These are phyloP conservation scores for Odontocolon sp. DNA, from an alignment of 2,888 invertebrate species.

Conservation along the genomic window DNA sequence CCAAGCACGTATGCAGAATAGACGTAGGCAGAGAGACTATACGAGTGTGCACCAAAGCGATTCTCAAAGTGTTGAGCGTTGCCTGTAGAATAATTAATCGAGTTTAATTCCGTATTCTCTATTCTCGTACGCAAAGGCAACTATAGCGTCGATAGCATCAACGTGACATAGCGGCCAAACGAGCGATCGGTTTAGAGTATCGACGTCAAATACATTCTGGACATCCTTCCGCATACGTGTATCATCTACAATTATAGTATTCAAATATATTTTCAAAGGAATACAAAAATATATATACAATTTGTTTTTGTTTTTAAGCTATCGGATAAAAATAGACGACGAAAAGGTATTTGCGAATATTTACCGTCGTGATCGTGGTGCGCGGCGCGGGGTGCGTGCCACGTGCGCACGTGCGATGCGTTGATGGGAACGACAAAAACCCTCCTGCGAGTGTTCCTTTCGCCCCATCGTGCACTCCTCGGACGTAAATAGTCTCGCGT, in stretches of 20 bases:
- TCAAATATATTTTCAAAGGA: neutral
- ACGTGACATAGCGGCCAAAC: conserved; percentile 20
- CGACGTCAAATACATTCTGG: conserved; percentile 12
- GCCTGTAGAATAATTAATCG: conserved; percentile 58
- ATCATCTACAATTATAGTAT: conserved; percentile 20
- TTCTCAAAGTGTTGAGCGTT: conserved; percentile 13
- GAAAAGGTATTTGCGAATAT: conserved; percentile 31
- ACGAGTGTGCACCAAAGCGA: conserved; percentile 12
- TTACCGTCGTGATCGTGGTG: conserved; percentile 39
- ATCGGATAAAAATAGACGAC: neutral
- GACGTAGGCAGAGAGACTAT: neutral
- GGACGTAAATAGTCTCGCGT: conserved; percentile 57
- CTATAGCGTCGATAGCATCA: conserved; percentile 30
- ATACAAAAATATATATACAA: neutral
- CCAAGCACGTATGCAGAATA: conserved; percentile 1
- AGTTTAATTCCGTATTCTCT: conserved; percentile 53
- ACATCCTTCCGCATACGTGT: conserved; percentile 40
- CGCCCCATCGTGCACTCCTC: neutral
- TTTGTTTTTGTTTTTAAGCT: neutral
- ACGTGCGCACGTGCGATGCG: conserved; percentile 46
- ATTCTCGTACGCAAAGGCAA: conserved; percentile 35
- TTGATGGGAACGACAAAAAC: conserved; percentile 39
- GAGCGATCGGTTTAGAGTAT: conserved; percentile 6
- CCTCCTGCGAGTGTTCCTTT: conserved; percentile 22
- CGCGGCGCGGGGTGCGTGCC: conserved; percentile 31